These are phyloP conservation scores for Serinus canaria DNA, from an alignment of 2,113 vertebrate species.

Conservation along the genomic window DNA sequence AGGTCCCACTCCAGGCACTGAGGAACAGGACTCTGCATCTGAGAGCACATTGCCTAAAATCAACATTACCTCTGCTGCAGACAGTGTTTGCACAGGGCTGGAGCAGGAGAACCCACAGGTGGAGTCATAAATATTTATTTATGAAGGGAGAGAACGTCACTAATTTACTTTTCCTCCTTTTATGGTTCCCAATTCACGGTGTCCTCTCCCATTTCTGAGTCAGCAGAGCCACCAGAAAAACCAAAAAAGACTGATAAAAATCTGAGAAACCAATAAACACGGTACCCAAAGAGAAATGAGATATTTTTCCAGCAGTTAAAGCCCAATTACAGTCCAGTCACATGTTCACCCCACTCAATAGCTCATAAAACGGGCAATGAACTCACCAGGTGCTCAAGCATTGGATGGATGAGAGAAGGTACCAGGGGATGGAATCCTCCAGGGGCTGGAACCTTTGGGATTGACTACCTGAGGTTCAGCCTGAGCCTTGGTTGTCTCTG, in stretches of 20 bases:
- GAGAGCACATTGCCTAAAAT: background rate
- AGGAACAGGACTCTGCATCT: background rate
- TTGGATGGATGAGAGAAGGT: background rate
- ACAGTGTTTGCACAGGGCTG: background rate
- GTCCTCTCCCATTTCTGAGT: background rate
- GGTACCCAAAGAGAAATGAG: background rate
- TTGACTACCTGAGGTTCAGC: background rate
- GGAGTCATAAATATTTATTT: background rate
- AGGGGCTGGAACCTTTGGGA: background rate
- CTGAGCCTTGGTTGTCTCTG: background rate
- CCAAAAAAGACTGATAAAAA: background rate
- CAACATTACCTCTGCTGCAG: background rate
- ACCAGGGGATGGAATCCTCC: background rate
- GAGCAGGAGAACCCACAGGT: background rate
- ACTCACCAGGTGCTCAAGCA: background rate
- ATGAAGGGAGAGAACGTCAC: background rate
- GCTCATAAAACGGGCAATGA: background rate
- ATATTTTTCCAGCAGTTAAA: constrained; percentile 18
- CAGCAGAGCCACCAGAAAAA: background rate
- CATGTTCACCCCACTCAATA: background rate
- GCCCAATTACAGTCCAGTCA: background rate
- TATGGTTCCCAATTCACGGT: background rate
- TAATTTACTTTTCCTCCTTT: background rate
- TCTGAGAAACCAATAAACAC: background rate
- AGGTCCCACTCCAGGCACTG: background rate